phyloP scores from a whole-genome alignment of 2,888 invertebrate genomes.

The Lordiphosa andalusiaca region DNA sequence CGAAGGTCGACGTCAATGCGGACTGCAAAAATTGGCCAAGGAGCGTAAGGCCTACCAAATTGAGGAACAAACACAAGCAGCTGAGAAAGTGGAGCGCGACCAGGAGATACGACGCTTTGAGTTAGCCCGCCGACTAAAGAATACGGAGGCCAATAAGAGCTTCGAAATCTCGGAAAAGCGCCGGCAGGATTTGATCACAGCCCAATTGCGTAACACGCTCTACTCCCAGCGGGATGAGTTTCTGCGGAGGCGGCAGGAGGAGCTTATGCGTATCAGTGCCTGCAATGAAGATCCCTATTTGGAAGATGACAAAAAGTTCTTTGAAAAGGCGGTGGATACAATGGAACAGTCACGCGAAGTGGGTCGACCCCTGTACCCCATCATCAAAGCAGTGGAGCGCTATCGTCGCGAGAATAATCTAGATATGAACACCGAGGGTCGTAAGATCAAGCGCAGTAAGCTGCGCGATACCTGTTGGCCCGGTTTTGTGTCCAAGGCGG shows the following conservation, averaged over 20 bases:
- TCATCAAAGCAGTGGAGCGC: slow-evolving; percentile 65
- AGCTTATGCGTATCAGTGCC: slow-evolving; percentile 34
- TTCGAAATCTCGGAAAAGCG: slow-evolving; percentile 12
- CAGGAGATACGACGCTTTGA: slow-evolving; percentile 49
- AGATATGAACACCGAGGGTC: slow-evolving; percentile 29
- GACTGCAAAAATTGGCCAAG: slow-evolving; percentile 13
- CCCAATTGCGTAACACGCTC: slow-evolving; percentile 23
- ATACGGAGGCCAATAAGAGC: slow-evolving; percentile 27
- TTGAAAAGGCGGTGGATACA: slow-evolving; percentile 67
- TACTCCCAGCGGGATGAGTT: slow-evolving; percentile 33
- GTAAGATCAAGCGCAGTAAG: slow-evolving; percentile 26
- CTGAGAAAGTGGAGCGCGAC: slow-evolving; percentile 4
- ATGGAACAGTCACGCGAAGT: slow-evolving; percentile 70
- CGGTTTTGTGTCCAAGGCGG: slow-evolving; percentile 47
- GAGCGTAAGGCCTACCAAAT: slow-evolving; percentile 49
- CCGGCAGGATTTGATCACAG: background rate
- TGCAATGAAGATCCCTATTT: slow-evolving; percentile 47
- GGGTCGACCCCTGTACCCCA: slow-evolving; percentile 74
- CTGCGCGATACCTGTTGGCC: slow-evolving; percentile 60
- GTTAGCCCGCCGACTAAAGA: slow-evolving; percentile 44
- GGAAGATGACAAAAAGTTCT: slow-evolving; percentile 74
- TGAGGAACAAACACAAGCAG: slow-evolving; percentile 17
- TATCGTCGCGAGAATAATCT: slow-evolving; percentile 67
- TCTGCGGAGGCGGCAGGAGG: slow-evolving; percentile 24
- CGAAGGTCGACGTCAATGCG: slow-evolving; percentile 34